Base-by-base conservation (phyloP, 2,113 vertebrate species). In the Ancistrus triradiatus region DNA sequence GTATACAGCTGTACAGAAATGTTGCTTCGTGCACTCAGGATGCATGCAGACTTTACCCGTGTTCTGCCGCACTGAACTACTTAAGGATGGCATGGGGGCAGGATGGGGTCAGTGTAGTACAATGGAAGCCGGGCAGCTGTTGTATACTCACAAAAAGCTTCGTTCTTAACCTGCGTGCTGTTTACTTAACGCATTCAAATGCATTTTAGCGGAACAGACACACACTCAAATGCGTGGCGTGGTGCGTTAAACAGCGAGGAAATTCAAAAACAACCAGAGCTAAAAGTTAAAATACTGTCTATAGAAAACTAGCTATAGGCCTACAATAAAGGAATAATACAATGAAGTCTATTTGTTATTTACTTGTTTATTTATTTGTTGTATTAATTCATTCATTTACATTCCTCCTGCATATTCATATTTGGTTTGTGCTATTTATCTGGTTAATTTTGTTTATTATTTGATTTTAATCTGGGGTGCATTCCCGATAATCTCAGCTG, bases 51-150 rank as follows among this genome's bases (percentile, higher is more conserved):
- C 87, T 87, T 87, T 74, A 72, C 69, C 82, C 91, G 87, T 89
- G 89, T 89, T 90, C 91, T 89, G 90, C 87, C 88, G 91, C 91
- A 86, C 74, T 84, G 89, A 88, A 77, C 82, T 89, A 89, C 87
- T 75, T 76, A 87, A 46, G 31, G 76, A 75, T 84, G 86, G 86
- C 82, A 87, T 82, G 15, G 69, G 80, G 84, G 79, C 84, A 90
- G 87, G 85, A 84, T 89, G 88, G 86, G 91, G 89, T 87, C 86
- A 89, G 87, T 84, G 90, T 90, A 10, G 69, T 80, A 95, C 89
- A 94, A 93, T 89, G 68, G 87, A 81, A 85, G 86, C 88, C 77
- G 89, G 90, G 86, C 91, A 93, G 91, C 91, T 93, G 90, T 85
- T 78, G 80, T 78, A 76, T 74, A 66, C 50, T 74, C 83, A 92